Evolutionary conservation across 2,888 invertebrate genomes (phyloP).

Genomic region (Epistrophe grossulariae): DNA sequence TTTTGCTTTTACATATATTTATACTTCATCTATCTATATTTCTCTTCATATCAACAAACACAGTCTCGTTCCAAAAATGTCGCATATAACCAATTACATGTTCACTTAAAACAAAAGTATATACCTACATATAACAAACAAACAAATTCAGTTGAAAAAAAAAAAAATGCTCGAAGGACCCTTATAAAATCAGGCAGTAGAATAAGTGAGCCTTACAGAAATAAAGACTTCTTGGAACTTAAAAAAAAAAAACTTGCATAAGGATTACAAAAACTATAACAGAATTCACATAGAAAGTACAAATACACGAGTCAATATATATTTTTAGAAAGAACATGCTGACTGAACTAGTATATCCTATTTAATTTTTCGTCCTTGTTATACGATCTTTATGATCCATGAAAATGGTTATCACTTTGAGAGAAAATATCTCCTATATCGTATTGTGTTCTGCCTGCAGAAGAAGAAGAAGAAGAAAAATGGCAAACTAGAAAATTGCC

Average conservation of each 20-base stretch:
- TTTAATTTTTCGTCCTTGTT: slow-evolving; percentile 71
- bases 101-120: slow-evolving; percentile 60
- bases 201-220: slow-evolving; percentile 34
- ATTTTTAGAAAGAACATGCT: slow-evolving; percentile 8
- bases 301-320: neutral
- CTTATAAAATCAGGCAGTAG: slow-evolving; percentile 24
- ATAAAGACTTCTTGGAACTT: slow-evolving; percentile 36
- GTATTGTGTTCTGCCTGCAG: neutral
- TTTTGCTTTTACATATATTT: neutral
- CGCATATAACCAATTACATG: slow-evolving; percentile 67
- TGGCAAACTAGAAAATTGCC: slow-evolving; percentile 62
- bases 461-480: slow-evolving; percentile 26
- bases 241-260: slow-evolving; percentile 44
- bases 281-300: neutral
- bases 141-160: neutral
- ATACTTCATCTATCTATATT: neutral
- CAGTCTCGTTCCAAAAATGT: slow-evolving; percentile 18
- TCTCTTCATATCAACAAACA: slow-evolving; percentile 13
- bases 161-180: slow-evolving; percentile 43
- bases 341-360: slow-evolving; percentile 52
- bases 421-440: neutral
- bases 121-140: neutral
- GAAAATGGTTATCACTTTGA: slow-evolving; percentile 72
- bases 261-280: slow-evolving; percentile 10
- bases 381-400: slow-evolving; percentile 73